Base-by-base conservation (phyloP, 64 coral and sea anemone genomes). In the Exaiptasia diaphana region DNA sequence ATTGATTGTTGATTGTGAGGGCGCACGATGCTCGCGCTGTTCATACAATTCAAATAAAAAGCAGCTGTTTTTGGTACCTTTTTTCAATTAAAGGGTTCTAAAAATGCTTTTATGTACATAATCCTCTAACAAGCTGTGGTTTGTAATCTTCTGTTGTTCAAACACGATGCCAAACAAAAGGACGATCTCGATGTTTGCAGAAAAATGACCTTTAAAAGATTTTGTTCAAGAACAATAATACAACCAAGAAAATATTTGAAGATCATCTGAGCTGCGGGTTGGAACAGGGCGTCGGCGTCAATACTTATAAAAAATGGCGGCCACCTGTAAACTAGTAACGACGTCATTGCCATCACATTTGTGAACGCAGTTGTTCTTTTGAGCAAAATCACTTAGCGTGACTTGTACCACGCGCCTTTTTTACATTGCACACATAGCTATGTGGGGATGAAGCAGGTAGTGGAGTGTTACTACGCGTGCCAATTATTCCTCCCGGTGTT, bases 301-400 rank as follows among this genome's bases (percentile, higher is more conserved):
- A 62, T 30, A 62, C 18, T 1, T 26, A 13, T 31, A 62, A 31
- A 24, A 31, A 31, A 29, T 9, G 4, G 20, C 61, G 30, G 38
- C 61, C 61, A 35, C 30, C 38, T 17, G 13, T 2, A 8, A 32
- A 3, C 61, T 14, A 65, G 18, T 35, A 65, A 65, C 61, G 61
- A 2, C 6, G 18, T 55, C 5, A 55, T 55, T 65, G 3, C 15
- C 6, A 15, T 37, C 21, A n/a, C n/a, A n/a, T n/a, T n/a, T n/a
- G n/a, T n/a, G n/a, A n/a, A n/a, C 61, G 38, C 61, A 33, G 61
- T 65, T 65, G 61, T 65, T 65, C 61, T 35, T 65, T 65, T 65
- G 61, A 65, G 38, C 38, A 18, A 35, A 65, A 65, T 65, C 3
- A 36, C 29, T 24, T 65, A 35, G 61, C 61, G 61, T 65, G 61